These are phyloP conservation scores for Nematostella vectensis DNA, from an alignment of 92 coral and sea anemone genomes.

Conservation along the genomic window DNA sequence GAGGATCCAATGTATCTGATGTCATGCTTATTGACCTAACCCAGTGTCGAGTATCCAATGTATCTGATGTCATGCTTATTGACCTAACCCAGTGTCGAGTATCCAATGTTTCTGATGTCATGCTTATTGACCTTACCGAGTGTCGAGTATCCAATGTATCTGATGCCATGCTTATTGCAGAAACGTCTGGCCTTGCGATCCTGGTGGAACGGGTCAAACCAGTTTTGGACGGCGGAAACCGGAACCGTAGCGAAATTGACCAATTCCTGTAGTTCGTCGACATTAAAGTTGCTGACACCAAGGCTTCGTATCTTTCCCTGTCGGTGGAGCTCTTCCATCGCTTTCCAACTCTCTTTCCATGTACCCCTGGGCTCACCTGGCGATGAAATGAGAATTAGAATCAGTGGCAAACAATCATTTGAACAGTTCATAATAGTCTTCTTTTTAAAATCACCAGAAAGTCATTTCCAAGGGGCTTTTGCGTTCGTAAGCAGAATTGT, in stretches of 20 bases:
- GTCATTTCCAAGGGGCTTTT: no score
- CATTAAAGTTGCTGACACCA: conserved; percentile 88
- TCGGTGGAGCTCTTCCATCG: conserved; percentile 86
- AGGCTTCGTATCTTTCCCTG: conserved; percentile 87
- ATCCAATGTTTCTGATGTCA: conserved; percentile 79
- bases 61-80: conserved; percentile 59
- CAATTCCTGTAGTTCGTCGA: conserved; percentile 60
- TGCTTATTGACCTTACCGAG: conserved; percentile 66
- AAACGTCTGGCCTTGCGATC: conserved; percentile 51
- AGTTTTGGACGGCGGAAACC: conserved; percentile 82
- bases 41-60: conserved; percentile 91
- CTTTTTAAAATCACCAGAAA: no score
- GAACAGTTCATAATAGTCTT: no score
- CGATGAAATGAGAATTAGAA: no score
- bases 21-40: conserved; percentile 41
- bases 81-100: conserved; percentile 80
- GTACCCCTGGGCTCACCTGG: conserved; percentile 84
- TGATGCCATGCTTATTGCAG: conserved; percentile 64
- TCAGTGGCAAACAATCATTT: no score
- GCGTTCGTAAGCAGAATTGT: no score
- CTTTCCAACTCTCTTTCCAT: conserved; percentile 98
- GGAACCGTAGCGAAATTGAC: conserved; percentile 69
- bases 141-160: conserved; percentile 88
- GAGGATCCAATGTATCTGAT: conserved; percentile 90
- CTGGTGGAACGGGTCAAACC: conserved; percentile 99